A percentile compares a stretch with the other conserved stretches of the same genome.
Evolutionary conservation across 2,113 vertebrate genomes (phyloP).

Genomic region (Salminus brasiliensis): DNA sequence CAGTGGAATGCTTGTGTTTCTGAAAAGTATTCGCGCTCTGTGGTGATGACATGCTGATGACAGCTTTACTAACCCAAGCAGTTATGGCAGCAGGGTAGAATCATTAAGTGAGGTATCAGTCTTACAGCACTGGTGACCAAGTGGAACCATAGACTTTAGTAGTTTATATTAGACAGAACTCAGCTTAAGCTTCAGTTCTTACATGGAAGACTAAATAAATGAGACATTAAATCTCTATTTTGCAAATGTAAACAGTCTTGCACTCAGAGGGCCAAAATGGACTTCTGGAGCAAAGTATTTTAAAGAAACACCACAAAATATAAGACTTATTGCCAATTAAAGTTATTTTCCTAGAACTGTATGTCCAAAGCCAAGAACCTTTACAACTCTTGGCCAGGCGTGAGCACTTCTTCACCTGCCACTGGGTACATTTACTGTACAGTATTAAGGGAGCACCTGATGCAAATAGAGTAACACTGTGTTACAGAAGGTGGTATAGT

Average conservation of each 20-base stretch:
- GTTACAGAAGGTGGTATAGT: too few relatives aligned
- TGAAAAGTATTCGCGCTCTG: conserved; percentile 53
- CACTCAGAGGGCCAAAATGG: too few relatives aligned
- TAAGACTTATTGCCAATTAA: too few relatives aligned
- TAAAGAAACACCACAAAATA: too few relatives aligned
- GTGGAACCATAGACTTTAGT: neutral
- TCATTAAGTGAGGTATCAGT: conserved; percentile 8
- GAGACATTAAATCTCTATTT: too few relatives aligned
- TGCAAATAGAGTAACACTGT: too few relatives aligned
- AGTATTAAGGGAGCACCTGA: too few relatives aligned
- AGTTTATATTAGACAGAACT: neutral
- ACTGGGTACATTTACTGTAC: too few relatives aligned
- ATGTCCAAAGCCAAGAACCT: neutral
- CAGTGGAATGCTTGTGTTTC: conserved; percentile 56
- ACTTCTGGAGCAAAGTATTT: too few relatives aligned
- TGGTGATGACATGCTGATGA: conserved; percentile 48
- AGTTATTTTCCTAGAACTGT: too few relatives aligned
- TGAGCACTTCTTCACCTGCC: too few relatives aligned
- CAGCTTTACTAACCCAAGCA: conserved; percentile 29
- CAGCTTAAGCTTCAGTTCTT: neutral
- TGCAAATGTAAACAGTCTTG: too few relatives aligned
- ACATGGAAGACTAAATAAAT: neutral
- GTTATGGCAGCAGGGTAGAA: neutral
- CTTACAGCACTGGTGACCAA: neutral
- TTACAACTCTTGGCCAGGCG: neutral